These are phyloP conservation scores for Dolichoris vasculosae DNA, from an alignment of 1,140 invertebrate genomes.

Conservation along the genomic window DNA sequence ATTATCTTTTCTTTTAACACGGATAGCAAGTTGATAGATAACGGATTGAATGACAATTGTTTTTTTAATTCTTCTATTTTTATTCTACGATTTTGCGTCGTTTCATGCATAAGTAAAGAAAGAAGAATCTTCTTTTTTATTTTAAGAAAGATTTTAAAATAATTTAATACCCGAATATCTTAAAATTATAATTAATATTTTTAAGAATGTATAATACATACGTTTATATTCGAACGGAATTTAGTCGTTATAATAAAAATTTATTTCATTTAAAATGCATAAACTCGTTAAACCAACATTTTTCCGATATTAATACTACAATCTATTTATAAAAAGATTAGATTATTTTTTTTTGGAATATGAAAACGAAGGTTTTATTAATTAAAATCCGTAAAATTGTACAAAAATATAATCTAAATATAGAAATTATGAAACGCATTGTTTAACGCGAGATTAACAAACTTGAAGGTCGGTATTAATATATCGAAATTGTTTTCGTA, in stretches of 20 bases:
- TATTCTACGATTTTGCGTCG: neutral
- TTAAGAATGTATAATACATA: neutral
- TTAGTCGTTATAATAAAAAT: neutral
- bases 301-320: neutral
- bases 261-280: neutral
- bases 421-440: neutral
- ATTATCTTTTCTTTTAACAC: no score
- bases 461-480: neutral
- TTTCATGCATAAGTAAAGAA: neutral
- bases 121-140: no score
- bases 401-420: neutral
- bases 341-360: neutral
- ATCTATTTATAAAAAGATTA: neutral
- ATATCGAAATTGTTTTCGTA: neutral
- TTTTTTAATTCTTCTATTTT: no score
- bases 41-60: no score
- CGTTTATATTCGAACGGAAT: neutral
- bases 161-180: neutral
- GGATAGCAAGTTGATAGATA: no score
- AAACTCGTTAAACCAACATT: neutral
- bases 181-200: neutral
- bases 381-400: no score
- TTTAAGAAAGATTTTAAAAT: neutral
- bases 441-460: neutral
- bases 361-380: neutral